Conservation (phyloP, 2,113 vertebrate species). For the Neoarius graeffei region DNA sequence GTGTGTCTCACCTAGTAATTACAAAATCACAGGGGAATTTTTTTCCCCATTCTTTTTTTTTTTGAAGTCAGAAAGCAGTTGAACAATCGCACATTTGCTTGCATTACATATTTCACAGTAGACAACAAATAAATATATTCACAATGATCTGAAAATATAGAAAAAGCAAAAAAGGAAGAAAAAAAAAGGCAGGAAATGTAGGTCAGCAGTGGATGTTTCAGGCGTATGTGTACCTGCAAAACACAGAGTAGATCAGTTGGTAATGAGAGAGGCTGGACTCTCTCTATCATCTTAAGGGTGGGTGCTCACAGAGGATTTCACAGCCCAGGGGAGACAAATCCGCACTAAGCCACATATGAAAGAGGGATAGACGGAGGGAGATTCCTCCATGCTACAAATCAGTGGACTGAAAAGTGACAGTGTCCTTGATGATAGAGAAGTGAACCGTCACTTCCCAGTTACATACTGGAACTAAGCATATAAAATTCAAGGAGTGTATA, state of each 20-base stretch:
- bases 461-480: conserved; percentile 16
- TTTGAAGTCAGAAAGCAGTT: not conserved
- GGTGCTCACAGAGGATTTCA: conserved; percentile 44
- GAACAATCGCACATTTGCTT: not conserved
- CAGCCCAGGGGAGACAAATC: conserved; percentile 43
- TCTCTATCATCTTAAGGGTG: conserved; percentile 35
- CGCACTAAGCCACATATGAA: conserved; percentile 40
- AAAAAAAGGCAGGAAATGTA: not conserved
- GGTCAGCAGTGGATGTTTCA: not conserved
- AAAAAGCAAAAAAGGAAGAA: not conserved
- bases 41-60: not conserved
- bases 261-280: conserved; percentile 27
- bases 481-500: not conserved
- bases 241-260: conserved; percentile 11
- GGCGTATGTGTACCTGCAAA: not conserved
- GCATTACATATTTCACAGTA: not conserved
- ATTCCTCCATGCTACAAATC: conserved; percentile 38
- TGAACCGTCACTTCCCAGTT: conserved; percentile 9
- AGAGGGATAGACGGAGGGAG: conserved; percentile 34
- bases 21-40: not conserved
- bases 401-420: conserved; percentile 30
- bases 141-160: not conserved
- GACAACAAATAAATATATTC: not conserved
- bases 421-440: conserved; percentile 17
- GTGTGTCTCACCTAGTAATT: not conserved